These are phyloP conservation scores for Chitala chitala DNA, from an alignment of 2,113 vertebrate genomes.

Conservation along the genomic window DNA sequence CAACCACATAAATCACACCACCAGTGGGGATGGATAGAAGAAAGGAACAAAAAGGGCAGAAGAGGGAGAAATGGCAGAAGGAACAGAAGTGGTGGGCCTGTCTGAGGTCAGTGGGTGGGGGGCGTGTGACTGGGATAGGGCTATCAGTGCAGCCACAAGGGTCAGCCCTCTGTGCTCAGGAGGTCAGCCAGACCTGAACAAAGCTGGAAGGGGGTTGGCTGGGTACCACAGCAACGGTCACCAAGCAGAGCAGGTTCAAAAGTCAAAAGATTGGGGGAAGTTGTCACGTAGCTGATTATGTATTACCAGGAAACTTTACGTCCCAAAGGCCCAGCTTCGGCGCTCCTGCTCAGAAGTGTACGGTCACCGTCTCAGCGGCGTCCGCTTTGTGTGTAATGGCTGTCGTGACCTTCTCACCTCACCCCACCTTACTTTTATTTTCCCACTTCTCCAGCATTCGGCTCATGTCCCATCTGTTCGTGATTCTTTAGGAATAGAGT, in stretches of 20 bases:
- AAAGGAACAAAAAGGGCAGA: slow-evolving; percentile 49
- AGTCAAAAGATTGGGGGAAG: slow-evolving; percentile 46
- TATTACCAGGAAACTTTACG: background rate
- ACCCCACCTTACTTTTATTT: too few relatives aligned
- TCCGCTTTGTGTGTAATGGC: background rate
- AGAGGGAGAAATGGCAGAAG: slow-evolving; percentile 42
- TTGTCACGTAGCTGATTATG: background rate
- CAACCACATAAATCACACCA: slow-evolving; percentile 61
- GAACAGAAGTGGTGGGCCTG: slow-evolving; percentile 34
- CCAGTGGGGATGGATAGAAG: slow-evolving; percentile 51
- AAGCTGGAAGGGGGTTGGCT: slow-evolving; percentile 23
- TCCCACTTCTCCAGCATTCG: too few relatives aligned
- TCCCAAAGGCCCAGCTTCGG: background rate
- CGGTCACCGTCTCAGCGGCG: background rate
- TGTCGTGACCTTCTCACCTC: background rate
- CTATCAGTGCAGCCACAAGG: slow-evolving; percentile 45
- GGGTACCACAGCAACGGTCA: slow-evolving; percentile 45
- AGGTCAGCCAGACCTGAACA: slow-evolving; percentile 64
- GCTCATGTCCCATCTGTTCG: too few relatives aligned
- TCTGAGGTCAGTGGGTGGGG: slow-evolving; percentile 52
- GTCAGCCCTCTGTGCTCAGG: slow-evolving; percentile 54
- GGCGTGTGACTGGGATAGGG: slow-evolving; percentile 42
- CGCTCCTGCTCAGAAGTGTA: background rate
- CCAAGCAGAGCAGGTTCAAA: slow-evolving; percentile 46
- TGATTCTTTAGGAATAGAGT: too few relatives aligned